Base-by-base conservation (phyloP, 1,140 invertebrate species). In the Pogonus chalceus region DNA sequence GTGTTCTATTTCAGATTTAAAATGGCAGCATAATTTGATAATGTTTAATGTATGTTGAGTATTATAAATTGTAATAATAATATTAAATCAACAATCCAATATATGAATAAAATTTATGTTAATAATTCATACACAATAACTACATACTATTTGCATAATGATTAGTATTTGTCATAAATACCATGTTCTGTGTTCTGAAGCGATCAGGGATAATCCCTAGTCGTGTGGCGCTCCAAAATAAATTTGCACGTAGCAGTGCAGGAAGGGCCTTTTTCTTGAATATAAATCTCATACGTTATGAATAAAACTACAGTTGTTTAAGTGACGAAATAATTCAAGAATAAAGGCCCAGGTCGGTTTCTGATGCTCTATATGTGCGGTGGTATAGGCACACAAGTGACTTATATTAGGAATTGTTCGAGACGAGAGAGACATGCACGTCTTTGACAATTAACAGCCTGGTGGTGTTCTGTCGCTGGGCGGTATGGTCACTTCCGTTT, bases 401-500 rank as follows among this genome's bases (percentile, higher is more conserved):
- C 37, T 43, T 43, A 43, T 9, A 43, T 12, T 43, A 43, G n/a
- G n/a, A n/a, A 43, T 43, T 43, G 37, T 43, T 43, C 37, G 7
- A 43, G 37, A 43, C 37, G 37, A 3, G 37, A 12, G 37, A 43
- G 7, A 43, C n/a, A 54, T 14, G 22, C 20, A 26, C 16, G 46
- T 21, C n/a, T 14, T n/a, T 54, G 47, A 49, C 35, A 22, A 49
- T 18, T 49, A 46, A 35, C 35, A 48, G 49, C 43, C 35, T 50
- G 39, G 54, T 35, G 18, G 49, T 26, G 35, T 43, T 24, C 23
- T 35, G 14, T 39, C 54, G 49, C 53, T 24, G 12, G 46, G 16
- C 9, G 23, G 7, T 16, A 35, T 49, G 26, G 59, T 68, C 64
- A 68, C 63, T 68, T 68, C 46, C 63, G 60, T 56, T 65, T 68